These are phyloP conservation scores for Drosophila nigromelanica DNA, from an alignment of 1,140 invertebrate species.

Conservation along the genomic window DNA sequence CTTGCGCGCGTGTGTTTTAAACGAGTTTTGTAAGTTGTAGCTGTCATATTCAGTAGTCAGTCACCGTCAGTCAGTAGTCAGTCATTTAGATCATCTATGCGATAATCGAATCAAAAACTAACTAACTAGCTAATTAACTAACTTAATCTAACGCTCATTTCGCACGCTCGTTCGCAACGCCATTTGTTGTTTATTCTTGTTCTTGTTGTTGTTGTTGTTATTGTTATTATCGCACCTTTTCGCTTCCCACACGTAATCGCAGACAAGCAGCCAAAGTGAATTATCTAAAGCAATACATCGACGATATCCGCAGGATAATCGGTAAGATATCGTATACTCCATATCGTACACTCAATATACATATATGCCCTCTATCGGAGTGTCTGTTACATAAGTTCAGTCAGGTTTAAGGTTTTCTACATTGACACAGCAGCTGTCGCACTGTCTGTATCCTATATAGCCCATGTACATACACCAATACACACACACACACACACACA, in stretches of 20 bases:
- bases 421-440: slow-evolving; percentile 54
- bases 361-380: not conserved
- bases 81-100: slow-evolving; percentile 19
- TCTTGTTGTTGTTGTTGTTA: slow-evolving; percentile 45
- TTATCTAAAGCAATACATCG: slow-evolving; percentile 84
- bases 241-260: slow-evolving; percentile 50
- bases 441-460: slow-evolving; percentile 35
- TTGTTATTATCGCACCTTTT: slow-evolving; percentile 53
- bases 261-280: slow-evolving; percentile 83
- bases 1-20: slow-evolving; percentile 25
- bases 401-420: slow-evolving; percentile 59
- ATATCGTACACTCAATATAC: not conserved
- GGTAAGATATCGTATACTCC: slow-evolving; percentile 67
- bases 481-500: not conserved
- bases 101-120: slow-evolving; percentile 2
- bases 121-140: slow-evolving; percentile 14
- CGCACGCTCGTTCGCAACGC: slow-evolving; percentile 54
- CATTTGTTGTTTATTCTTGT: slow-evolving; percentile 46
- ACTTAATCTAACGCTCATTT: slow-evolving; percentile 35
- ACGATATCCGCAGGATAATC: slow-evolving; percentile 84
- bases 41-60: slow-evolving; percentile 14
- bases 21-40: slow-evolving; percentile 45
- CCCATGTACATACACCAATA: not conserved
- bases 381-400: slow-evolving; percentile 62
- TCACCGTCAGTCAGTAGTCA: not conserved